Evolutionary conservation across 2,113 vertebrate species (phyloP).

Genomic region (Hyperopisus bebe): DNA sequence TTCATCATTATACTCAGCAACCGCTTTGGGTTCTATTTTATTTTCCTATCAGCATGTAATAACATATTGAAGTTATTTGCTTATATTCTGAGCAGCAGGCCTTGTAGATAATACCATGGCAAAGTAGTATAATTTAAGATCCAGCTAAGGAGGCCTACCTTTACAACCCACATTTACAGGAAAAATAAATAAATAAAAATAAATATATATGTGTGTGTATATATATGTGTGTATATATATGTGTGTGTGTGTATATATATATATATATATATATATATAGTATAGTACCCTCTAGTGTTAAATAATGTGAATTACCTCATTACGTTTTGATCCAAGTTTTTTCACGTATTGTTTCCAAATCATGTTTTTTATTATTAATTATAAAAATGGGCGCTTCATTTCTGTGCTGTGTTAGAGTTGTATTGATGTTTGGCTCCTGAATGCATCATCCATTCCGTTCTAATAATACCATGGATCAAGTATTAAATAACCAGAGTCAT

Average conservation of each 20-base stretch:
- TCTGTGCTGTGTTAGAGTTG: not conserved
- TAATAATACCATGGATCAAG: not conserved
- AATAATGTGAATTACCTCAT: not conserved
- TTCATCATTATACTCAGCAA: not conserved
- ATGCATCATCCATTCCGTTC: not conserved
- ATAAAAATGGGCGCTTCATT: not conserved
- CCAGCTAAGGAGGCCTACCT: not conserved
- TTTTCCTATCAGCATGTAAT: not conserved
- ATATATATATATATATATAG: not conserved
- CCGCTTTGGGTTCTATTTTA: not conserved
- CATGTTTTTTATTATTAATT: not conserved
- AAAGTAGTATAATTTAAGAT: not conserved
- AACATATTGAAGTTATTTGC: not conserved
- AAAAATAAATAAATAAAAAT: not conserved
- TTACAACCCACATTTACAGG: not conserved
- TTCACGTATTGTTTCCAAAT: not conserved
- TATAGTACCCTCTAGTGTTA: slow-evolving; percentile 10
- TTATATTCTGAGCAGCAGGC: not conserved
- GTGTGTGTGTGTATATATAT: too few species aligned
- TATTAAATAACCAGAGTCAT: slow-evolving; percentile 1
- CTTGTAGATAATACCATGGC: not conserved
- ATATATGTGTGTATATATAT: too few species aligned
- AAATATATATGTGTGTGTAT: too few species aligned
- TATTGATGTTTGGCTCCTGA: not conserved
- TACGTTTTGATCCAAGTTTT: not conserved